A percentile compares a stretch with the other conserved stretches of the same genome.
These are phyloP conservation scores for Ectemnius cavifrons DNA, from an alignment of 2,888 invertebrate species.

Conservation along the genomic window DNA sequence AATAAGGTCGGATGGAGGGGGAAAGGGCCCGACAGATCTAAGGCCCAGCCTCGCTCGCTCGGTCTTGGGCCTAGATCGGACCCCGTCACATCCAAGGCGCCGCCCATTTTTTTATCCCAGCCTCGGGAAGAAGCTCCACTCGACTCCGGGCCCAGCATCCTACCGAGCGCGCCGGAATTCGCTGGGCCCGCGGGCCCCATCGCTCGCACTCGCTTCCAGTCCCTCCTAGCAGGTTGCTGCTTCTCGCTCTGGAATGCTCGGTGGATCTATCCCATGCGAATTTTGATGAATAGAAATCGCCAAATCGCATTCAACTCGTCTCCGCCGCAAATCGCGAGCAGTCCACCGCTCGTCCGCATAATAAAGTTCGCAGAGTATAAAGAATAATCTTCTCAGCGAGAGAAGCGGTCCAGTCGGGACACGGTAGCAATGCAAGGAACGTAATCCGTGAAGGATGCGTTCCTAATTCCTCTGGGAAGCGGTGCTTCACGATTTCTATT, in stretches of 20 bases:
- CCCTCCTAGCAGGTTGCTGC: conserved; percentile 34
- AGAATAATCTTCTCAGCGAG: conserved; percentile 16
- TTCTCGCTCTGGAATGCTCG: conserved; percentile 46
- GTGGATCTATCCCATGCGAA: conserved; percentile 43
- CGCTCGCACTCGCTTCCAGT: conserved; percentile 40
- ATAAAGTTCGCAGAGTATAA: not conserved
- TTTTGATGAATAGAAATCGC: conserved; percentile 48
- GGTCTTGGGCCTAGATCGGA: conserved; percentile 60
- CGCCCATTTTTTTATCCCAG: conserved; percentile 76
- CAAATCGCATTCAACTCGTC: conserved; percentile 18
- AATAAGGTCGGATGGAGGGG: conserved; percentile 31
- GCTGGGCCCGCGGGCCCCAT: conserved; percentile 26
- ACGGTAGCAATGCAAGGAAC: conserved; percentile 16
- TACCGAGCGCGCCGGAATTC: conserved; percentile 51
- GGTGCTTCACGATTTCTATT: conserved; percentile 22
- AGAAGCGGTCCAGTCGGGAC: not conserved
- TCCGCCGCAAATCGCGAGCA: not conserved
- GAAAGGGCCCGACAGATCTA: conserved; percentile 63
- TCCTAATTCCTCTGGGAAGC: conserved; percentile 30
- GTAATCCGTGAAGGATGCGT: conserved; percentile 12
- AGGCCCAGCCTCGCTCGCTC: conserved; percentile 68
- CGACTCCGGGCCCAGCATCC: conserved; percentile 26
- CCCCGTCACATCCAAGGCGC: conserved; percentile 72
- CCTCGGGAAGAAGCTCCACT: conserved; percentile 44
- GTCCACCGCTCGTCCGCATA: not conserved